phyloP scores from a whole-genome alignment of 2,797 vertebrate genomes.

The Cyprinodon diabolis region DNA sequence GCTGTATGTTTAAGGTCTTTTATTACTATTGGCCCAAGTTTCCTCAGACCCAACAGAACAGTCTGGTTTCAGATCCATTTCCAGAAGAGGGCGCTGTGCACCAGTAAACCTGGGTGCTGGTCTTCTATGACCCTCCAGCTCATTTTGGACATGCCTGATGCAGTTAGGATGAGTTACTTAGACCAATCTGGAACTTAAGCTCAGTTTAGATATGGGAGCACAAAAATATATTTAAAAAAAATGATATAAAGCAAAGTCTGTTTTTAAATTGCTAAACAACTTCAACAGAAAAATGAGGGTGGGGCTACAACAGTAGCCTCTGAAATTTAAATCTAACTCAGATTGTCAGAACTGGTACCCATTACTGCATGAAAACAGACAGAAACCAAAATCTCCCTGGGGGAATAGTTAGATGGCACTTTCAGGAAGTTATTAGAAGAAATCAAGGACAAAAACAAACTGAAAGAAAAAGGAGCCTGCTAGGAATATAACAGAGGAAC shows the following conservation, averaged over 20 bases:
- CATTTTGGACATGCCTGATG: conserved; percentile 65
- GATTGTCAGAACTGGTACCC: neutral
- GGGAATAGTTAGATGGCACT: neutral
- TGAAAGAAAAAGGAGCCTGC: neutral
- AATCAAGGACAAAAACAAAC: conserved; percentile 15
- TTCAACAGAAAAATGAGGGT: neutral
- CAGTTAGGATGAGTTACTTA: conserved; percentile 75
- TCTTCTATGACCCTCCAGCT: conserved; percentile 24
- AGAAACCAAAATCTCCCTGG: neutral
- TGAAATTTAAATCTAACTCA: conserved; percentile 20
- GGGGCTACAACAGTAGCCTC: neutral
- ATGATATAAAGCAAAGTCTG: neutral
- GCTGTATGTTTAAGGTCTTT: neutral
- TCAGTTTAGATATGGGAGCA: no score
- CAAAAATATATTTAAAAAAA: neutral
- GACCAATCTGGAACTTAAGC: conserved; percentile 48
- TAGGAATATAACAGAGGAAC: neutral
- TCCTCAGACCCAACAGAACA: conserved; percentile 4
- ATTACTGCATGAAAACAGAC: neutral
- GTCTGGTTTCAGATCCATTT: conserved; percentile 1
- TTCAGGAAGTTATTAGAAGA: conserved; percentile 16
- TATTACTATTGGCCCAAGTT: neutral
- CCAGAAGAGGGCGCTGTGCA: conserved; percentile 62
- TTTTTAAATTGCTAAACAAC: neutral
- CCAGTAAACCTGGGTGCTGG: conserved; percentile 52